Evolutionary conservation across 2,113 vertebrate genomes (phyloP), one percentile per base, ranked within the genome.

Genomic region (Amazona guildingii): DNA sequence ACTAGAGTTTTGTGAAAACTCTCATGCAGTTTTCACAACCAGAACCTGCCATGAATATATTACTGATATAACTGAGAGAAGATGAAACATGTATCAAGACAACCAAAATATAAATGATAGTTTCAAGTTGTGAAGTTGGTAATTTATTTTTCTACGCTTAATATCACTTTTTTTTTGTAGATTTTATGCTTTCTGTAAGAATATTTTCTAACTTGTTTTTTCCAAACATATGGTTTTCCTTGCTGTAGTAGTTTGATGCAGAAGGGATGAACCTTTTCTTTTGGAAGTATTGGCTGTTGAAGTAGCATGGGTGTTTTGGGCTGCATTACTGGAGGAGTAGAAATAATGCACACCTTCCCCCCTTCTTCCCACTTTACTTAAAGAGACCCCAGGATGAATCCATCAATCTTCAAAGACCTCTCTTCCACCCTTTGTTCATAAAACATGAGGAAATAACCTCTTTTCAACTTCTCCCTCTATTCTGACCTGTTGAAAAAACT

Each of bases 1-100:
- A 95, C 52, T 86, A 91, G 67, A 55, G 93, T 84, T 92, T 95
- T 91, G 63, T 95, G 63, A 57, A 95, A 96, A 91, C 43, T 95
- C 82, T 95, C 88, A 95, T 80, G 70, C 27, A 95, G 69, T 77
- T 88, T 96, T 95, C 94, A 90, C 69, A 97, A 77, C 35, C 83
- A 72, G 74, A n/a, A 83, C 49, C 37, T 86, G 68, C 75, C 46
- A 68, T 44, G 18, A 96, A 76, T 83, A 43, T 49, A 87, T 68
- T 61, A 51, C 39, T 79, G 90, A 93, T 82, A 92, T 79, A 94
- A 70, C 55, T 84, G 70, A 96, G 80, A 94, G 92, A 96, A 97
- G 35, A 82, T 21, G 49, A 94, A 94, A 81, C 44, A 83, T 83
- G 24, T 63, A 91, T 84, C 62, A 87, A 73, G 67, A 92, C 64